Percentiles rank a stretch among this genome's conserved stretches.
Evolutionary conservation across 2,797 vertebrate genomes (phyloP).

Genomic region (Tympanoctomys barrerae): DNA sequence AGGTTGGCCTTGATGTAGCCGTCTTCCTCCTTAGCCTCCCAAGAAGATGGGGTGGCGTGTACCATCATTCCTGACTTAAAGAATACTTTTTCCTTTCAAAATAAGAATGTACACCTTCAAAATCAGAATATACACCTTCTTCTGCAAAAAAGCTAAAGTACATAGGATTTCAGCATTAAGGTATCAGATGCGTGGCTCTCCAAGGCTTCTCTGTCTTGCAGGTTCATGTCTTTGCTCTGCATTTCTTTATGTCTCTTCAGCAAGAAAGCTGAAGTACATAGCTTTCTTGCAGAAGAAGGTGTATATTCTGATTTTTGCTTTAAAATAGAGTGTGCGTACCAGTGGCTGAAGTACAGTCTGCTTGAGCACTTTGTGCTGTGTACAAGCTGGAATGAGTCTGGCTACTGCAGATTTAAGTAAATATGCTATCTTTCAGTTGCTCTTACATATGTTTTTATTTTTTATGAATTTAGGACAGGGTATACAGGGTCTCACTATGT

Average conservation of each 20-base stretch:
- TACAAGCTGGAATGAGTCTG: constrained; percentile 14
- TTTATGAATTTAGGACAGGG: too few relatives aligned
- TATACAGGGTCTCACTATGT: too few relatives aligned
- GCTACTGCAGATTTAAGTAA: constrained; percentile 3
- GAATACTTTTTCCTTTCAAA: constrained; percentile 66
- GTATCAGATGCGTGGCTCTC: not conserved
- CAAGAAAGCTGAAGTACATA: not conserved
- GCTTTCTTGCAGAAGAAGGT: constrained; percentile 30
- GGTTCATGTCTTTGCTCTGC: not conserved
- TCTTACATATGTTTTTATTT: not conserved
- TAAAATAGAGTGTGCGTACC: constrained; percentile 13
- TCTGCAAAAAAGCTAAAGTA: too few relatives aligned
- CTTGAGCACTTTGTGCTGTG: not conserved
- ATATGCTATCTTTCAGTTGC: not conserved
- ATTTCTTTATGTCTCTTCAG: not conserved
- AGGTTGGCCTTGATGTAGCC: not conserved
- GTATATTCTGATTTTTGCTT: constrained; percentile 14
- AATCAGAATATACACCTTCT: too few relatives aligned
- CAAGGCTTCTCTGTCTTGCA: not conserved
- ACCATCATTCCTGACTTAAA: not conserved
- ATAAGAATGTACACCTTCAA: not conserved
- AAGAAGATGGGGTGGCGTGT: not conserved
- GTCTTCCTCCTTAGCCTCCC: not conserved
- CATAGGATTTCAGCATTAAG: not conserved
- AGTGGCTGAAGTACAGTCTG: constrained; percentile 5